Conservation (phyloP, 2,797 vertebrate genomes). For the Alca torda region DNA sequence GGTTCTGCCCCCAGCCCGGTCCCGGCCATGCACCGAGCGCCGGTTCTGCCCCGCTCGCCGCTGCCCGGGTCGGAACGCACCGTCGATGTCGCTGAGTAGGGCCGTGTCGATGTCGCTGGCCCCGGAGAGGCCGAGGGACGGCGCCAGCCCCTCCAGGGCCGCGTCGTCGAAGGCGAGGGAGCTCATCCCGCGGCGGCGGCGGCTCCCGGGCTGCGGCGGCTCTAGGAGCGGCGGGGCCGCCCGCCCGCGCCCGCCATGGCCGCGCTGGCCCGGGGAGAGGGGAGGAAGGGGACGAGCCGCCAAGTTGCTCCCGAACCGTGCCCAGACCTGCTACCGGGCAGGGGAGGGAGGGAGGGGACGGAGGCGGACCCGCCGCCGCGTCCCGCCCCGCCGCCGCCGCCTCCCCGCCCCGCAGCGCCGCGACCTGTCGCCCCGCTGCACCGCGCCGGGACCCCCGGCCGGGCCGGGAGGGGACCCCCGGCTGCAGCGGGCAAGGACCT, state of each 20-base stretch:
- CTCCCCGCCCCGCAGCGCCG: neutral
- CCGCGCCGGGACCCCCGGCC: neutral
- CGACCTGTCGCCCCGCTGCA: neutral
- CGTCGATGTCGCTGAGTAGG: constrained; percentile 93
- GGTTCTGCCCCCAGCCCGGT: neutral
- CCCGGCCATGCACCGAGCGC: neutral
- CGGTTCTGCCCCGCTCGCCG: neutral
- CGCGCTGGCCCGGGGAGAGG: neutral
- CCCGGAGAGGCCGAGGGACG: constrained; percentile 84
- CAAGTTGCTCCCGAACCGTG: constrained; percentile 28
- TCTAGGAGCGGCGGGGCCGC: neutral
- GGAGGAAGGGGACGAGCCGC: neutral
- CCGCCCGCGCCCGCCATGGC: constrained; percentile 1
- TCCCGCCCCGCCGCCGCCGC: neutral
- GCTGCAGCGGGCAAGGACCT: neutral
- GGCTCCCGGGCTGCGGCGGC: neutral
- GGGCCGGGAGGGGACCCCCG: too few species aligned
- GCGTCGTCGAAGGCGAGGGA: constrained; percentile 76
- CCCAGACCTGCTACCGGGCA: constrained; percentile 32
- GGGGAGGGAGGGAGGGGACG: neutral
- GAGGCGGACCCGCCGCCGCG: constrained; percentile 2
- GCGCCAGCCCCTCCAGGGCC: constrained; percentile 86
- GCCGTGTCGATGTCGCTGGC: constrained; percentile 90
- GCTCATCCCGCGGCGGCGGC: constrained; percentile 77
- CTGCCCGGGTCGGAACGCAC: constrained; percentile 73